A percentile compares a stretch with the other conserved stretches of the same genome.
phyloP scores from a whole-genome alignment of 2,113 vertebrate genomes.

The Xenus cinereus region DNA sequence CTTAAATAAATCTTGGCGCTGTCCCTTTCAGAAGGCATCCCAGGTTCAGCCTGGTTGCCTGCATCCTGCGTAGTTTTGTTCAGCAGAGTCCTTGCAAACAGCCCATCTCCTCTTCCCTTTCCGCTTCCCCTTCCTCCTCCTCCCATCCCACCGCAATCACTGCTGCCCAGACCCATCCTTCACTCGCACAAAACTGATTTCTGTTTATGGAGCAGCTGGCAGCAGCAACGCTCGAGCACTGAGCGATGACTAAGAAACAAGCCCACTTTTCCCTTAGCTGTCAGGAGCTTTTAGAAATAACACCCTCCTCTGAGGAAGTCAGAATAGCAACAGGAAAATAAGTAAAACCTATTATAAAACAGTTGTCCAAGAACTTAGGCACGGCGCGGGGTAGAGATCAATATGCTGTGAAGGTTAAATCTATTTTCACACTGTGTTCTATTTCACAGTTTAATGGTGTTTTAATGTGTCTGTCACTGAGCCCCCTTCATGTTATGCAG shows the following conservation, averaged over 20 bases:
- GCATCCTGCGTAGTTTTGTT: conserved; percentile 56
- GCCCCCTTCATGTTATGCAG: conserved; percentile 77
- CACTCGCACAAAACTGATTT: conserved; percentile 62
- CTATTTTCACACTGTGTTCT: conserved; percentile 88
- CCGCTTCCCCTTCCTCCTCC: conserved; percentile 41
- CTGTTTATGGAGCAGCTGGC: conserved; percentile 71
- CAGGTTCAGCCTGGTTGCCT: conserved; percentile 13
- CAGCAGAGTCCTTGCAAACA: conserved; percentile 48
- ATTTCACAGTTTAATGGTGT: conserved; percentile 89
- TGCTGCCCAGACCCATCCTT: conserved; percentile 64
- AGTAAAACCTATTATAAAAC: conserved; percentile 86
- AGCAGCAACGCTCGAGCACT: conserved; percentile 50
- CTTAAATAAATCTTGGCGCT: conserved; percentile 51
- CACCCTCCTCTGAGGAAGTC: conserved; percentile 79
- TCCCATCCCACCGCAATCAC: conserved; percentile 50
- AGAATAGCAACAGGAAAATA: conserved; percentile 82
- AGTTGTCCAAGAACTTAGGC: conserved; percentile 83
- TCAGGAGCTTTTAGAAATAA: conserved; percentile 80
- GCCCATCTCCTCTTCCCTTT: conserved; percentile 11
- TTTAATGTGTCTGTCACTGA: conserved; percentile 90
- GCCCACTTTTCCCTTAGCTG: conserved; percentile 70
- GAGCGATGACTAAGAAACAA: conserved; percentile 68
- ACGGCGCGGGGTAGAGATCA: conserved; percentile 72
- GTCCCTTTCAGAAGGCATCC: conserved; percentile 20
- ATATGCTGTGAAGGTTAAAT: conserved; percentile 87